Base-by-base conservation (phyloP, 1,140 invertebrate genomes). In the Drosophila cardini region DNA sequence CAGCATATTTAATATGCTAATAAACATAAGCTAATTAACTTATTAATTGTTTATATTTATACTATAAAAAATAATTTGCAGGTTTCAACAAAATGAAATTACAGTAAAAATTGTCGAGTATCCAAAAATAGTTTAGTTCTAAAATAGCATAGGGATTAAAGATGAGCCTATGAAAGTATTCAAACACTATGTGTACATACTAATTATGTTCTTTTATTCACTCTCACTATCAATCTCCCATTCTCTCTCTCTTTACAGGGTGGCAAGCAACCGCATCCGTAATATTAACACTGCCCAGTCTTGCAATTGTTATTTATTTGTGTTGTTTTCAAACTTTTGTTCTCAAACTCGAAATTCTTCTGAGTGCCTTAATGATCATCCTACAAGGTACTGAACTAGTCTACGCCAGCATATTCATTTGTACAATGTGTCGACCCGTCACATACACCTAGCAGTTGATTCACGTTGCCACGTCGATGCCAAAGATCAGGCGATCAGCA, bases 291-390 rank as follows among this genome's bases (percentile, higher is more conserved):
- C 94, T 97, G 77, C 97, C 97, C 18, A 96, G 96, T 80, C 94
- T 95, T 42, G 92, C 96, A 67, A 97, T 96, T 56, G 95, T 96
- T 21, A 93, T 97, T 26, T 98, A 98, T 92, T 95, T 98, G 80
- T 93, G 98, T 52, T 93, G 96, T 56, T 98, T 97, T 95, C 97
- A 98, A 93, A 96, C 96, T 68, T 83, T 71, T 92, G 96, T 97
- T 32, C 94, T 98, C 36, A 93, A 96, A 76, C 93, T 98, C 73
- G 97, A 98, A 93, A 95, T 97, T 72, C 97, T 98, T 80, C 94
- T 98, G 80, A 96, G 96, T 92, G 95, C 95, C 58, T 97, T 98
- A 89, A 96, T 97, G 93, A 93, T 98, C 38, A 94, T 94, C 72
- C 94, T 98, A 75, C 95, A 98, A 91, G 94, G 94, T 45, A 91